Base-by-base conservation (phyloP, 2,888 invertebrate genomes). In the Troglohyphantes excavatus region DNA sequence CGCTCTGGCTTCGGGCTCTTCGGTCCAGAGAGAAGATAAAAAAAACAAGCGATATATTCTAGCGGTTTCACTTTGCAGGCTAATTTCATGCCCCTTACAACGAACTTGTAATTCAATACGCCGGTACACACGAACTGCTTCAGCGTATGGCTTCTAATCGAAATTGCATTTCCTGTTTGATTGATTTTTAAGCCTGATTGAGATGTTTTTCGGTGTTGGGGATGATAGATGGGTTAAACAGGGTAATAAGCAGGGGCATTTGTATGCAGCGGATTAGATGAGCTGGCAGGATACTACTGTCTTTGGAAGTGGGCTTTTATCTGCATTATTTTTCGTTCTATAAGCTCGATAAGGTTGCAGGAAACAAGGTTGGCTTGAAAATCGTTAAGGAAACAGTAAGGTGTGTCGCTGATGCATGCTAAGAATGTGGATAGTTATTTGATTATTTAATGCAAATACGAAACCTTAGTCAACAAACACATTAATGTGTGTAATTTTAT, bases 81-180 rank as follows among this genome's bases (percentile, higher is more conserved):
- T 68, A 67, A 81, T 81, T 81, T 81, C 81, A 81, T 68, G 81
- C 27, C 29, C 59, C 26, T 67, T 68, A 67, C 21, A 43, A 39
- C 39, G 46, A 68, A 78, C 68, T 68, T 29, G 68, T 81, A 81
- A 81, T 81, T 81, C 81, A 68, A 59, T 68, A 27, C n/a, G 46
- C 23, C 29, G 17, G 7, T 43, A 21, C 75, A 61, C 33, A 61
- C 53, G 27, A 27, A 19, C n/a, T 61, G 29, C 27, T 46, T 19
- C 26, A 13, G 23, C 23, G n/a, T 26, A 72, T 46, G 27, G 59
- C 29, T 61, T 59, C 27, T 53, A 17, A 53, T 61, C 43, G 61
- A 75, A 27, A 61, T 75, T 29, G 21, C 61, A 21, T 75, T 29
- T n/a, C 21, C 33, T 23, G 11, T 33, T 1, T 33, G 39, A 43